Evolutionary conservation across 1,140 invertebrate species (phyloP).

Genomic region (Drosophila melanica): DNA sequence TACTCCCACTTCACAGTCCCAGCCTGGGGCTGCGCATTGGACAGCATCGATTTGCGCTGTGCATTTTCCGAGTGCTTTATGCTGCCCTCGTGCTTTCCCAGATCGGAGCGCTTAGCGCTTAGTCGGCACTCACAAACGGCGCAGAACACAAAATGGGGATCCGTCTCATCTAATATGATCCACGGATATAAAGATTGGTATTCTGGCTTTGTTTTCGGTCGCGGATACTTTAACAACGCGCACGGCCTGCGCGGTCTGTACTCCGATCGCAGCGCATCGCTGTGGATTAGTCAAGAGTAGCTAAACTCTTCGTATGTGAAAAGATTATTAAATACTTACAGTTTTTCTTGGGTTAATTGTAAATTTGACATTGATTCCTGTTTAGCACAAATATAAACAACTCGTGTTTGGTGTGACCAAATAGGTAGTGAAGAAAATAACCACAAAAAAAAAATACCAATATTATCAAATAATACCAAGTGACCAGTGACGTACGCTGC

Average conservation of each 20-base stretch:
- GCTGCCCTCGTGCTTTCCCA: conserved; percentile 74
- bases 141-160: conserved; percentile 76
- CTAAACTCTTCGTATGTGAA: not conserved
- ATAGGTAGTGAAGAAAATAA: not conserved
- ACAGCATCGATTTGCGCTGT: conserved; percentile 46
- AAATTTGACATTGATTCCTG: conserved; percentile 65
- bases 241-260: conserved; percentile 68
- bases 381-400: conserved; percentile 71
- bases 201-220: conserved; percentile 73
- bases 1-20: conserved; percentile 62
- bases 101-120: conserved; percentile 70
- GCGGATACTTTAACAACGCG: conserved; percentile 65
- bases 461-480: not conserved
- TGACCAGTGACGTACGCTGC: not conserved
- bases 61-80: conserved; percentile 74
- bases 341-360: conserved; percentile 72
- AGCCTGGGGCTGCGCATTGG: not conserved
- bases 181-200: conserved; percentile 70
- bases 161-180: conserved; percentile 68
- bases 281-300: not conserved
- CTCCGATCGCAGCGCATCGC: conserved; percentile 68
- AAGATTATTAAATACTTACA: conserved; percentile 52
- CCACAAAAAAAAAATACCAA: not conserved
- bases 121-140: conserved; percentile 67
- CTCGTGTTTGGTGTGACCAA: conserved; percentile 37